A percentile compares a stretch with the other conserved stretches of the same genome.
Evolutionary conservation across 2,113 vertebrate species (phyloP).

Genomic region (Melanostigma gelatinosum): DNA sequence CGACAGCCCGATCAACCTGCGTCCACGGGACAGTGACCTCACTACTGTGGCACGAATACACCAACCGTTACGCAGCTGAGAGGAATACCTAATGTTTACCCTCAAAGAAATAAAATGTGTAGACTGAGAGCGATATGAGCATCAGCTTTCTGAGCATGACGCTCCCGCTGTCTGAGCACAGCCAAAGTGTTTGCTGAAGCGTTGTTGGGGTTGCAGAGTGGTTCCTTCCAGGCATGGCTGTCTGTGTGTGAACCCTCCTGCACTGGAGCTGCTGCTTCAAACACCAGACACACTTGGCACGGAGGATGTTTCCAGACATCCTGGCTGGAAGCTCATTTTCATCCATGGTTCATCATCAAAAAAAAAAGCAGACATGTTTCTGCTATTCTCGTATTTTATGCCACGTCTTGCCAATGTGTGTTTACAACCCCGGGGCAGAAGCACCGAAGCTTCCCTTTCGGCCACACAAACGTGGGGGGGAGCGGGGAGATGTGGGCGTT

Average conservation of each 20-base stretch:
- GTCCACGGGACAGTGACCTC: too few relatives aligned
- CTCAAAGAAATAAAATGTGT: not conserved
- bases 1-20: too few relatives aligned
- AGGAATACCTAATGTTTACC: not conserved
- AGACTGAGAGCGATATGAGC: not conserved
- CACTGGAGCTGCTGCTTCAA: conserved; percentile 28
- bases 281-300: conserved; percentile 28
- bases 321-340: conserved; percentile 42
- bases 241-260: conserved; percentile 43
- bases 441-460: conserved; percentile 10
- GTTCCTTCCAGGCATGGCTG: conserved; percentile 14
- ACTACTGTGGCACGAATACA: not conserved
- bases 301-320: conserved; percentile 46
- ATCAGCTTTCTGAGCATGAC: not conserved
- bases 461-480: conserved; percentile 49
- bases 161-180: not conserved
- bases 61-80: not conserved
- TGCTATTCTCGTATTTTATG: conserved; percentile 36
- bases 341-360: conserved; percentile 52
- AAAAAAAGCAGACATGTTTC: conserved; percentile 46
- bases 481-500: conserved; percentile 35
- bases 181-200: conserved; percentile 9
- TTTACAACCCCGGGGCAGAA: conserved; percentile 32
- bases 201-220: not conserved
- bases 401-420: conserved; percentile 6